phyloP scores from a whole-genome alignment of 2,113 vertebrate genomes.

The Polyodon spathula region DNA sequence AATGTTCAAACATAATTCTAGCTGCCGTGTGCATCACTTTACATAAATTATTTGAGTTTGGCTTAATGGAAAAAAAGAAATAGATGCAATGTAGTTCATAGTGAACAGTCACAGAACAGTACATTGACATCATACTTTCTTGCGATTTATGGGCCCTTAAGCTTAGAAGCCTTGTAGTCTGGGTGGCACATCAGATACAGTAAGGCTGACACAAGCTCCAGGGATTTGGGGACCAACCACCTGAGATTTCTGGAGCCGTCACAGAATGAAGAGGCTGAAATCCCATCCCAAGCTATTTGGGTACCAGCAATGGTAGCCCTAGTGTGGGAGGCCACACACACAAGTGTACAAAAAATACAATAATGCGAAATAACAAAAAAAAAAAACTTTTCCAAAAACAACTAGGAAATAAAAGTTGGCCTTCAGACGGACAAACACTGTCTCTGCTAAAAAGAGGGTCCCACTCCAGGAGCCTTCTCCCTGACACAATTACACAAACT shows the following conservation, averaged over 20 bases:
- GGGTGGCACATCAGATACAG: neutral
- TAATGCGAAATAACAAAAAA: too few relatives aligned
- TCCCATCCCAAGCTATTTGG: too few relatives aligned
- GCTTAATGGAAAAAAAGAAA: conserved; percentile 15
- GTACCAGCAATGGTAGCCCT: too few relatives aligned
- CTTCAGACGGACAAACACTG: too few relatives aligned
- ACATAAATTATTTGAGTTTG: conserved; percentile 12
- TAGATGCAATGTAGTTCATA: neutral
- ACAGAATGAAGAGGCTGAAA: too few relatives aligned
- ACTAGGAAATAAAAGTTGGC: too few relatives aligned
- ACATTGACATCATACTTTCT: neutral
- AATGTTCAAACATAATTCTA: conserved; percentile 8
- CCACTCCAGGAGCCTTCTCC: too few relatives aligned
- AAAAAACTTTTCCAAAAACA: too few relatives aligned
- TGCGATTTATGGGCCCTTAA: neutral
- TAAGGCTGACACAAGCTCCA: neutral
- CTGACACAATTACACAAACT: too few relatives aligned
- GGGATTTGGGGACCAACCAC: neutral
- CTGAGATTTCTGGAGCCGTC: neutral
- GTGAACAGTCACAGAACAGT: neutral
- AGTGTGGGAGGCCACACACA: too few relatives aligned
- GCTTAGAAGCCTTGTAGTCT: neutral
- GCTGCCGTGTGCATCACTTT: neutral
- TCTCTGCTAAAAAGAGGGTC: too few relatives aligned
- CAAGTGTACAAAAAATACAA: too few relatives aligned